A percentile compares a stretch with the other conserved stretches of the same genome.
Conservation (phyloP, 2,797 vertebrate genomes). For the Tokudaia muenninki region DNA sequence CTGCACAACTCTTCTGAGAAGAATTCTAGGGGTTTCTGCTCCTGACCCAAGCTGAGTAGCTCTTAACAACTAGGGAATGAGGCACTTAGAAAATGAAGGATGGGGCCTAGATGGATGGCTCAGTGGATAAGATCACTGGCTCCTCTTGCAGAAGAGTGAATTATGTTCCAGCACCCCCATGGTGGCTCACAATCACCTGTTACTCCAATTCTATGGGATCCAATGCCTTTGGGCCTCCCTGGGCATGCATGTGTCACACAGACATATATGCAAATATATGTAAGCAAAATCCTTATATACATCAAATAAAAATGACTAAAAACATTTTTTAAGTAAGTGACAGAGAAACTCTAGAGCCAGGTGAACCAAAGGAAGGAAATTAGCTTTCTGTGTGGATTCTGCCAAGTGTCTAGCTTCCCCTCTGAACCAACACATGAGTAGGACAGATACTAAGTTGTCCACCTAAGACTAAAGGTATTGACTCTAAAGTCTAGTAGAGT, state of each 20-base stretch:
- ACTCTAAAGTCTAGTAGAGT: background rate
- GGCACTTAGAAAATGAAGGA: slow-evolving; percentile 24
- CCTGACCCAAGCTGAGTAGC: background rate
- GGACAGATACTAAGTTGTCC: background rate
- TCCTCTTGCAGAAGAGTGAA: background rate
- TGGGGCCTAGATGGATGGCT: background rate
- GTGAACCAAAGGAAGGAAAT: background rate
- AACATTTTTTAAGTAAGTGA: background rate
- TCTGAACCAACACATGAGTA: background rate
- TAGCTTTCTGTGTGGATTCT: background rate
- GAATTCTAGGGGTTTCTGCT: background rate
- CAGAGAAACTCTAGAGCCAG: background rate
- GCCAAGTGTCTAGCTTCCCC: background rate
- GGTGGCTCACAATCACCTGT: background rate
- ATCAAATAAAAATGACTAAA: background rate
- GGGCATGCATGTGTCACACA: background rate
- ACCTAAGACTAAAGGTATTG: background rate
- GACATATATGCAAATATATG: background rate
- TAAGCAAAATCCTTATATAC: background rate
- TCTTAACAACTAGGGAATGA: slow-evolving; percentile 6
- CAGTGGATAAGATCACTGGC: background rate
- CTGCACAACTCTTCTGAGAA: background rate
- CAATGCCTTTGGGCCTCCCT: background rate
- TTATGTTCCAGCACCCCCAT: background rate
- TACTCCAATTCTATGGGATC: background rate